These are phyloP conservation scores for Astreopora myriophthalma DNA, from an alignment of 64 coral and sea anemone species.

Conservation along the genomic window DNA sequence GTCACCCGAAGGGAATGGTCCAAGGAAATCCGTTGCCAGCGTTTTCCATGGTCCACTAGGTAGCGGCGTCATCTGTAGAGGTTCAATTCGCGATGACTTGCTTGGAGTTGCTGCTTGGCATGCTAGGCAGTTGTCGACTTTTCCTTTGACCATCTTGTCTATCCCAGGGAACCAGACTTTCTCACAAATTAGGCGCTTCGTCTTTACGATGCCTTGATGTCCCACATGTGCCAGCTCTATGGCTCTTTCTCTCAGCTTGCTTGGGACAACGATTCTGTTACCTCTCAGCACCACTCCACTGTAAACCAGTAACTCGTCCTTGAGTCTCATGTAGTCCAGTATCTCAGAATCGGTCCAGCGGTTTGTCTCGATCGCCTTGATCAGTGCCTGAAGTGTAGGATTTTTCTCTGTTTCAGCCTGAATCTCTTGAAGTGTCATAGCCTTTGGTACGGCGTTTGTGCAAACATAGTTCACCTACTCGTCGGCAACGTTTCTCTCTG, in stretches of 20 bases:
- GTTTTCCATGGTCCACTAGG: constrained; percentile 8
- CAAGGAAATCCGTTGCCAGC: background rate
- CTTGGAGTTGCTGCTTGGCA: constrained; percentile 17
- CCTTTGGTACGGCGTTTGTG: background rate
- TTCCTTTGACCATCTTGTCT: background rate
- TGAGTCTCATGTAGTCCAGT: background rate
- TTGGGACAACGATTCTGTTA: background rate
- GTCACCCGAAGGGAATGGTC: background rate
- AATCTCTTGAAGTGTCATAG: constrained; percentile 16
- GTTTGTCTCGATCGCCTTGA: constrained; percentile 30
- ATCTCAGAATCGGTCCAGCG: background rate
- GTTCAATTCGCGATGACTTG: background rate
- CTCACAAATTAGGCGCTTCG: too few species aligned
- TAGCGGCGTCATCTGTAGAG: constrained; percentile 14
- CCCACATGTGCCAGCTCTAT: too few species aligned
- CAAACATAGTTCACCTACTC: constrained; percentile 55
- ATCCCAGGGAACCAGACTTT: background rate
- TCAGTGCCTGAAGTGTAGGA: constrained; percentile 22
- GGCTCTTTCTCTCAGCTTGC: too few species aligned
- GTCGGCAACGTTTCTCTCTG: constrained; percentile 54
- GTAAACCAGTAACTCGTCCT: background rate
- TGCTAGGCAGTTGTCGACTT: background rate
- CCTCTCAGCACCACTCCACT: background rate
- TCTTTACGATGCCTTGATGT: too few species aligned
- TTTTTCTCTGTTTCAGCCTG: constrained; percentile 9